Conservation (phyloP, 2,888 invertebrate species). For the Pherbina coryleti region DNA sequence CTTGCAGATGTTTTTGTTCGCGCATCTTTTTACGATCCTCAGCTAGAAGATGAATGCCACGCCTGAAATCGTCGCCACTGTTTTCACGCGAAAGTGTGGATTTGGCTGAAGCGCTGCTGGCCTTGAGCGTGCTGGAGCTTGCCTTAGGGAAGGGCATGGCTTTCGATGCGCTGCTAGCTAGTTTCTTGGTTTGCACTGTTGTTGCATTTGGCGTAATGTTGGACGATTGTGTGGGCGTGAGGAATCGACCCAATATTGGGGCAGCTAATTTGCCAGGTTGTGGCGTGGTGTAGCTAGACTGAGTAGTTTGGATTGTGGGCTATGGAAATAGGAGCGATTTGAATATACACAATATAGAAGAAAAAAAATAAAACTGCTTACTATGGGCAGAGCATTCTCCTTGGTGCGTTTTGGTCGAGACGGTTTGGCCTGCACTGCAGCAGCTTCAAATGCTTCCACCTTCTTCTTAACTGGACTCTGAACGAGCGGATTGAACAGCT, state of each 20-base stretch:
- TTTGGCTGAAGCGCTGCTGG: constrained; percentile 49
- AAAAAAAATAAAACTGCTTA: constrained; percentile 47
- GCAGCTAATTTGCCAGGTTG: constrained; percentile 56
- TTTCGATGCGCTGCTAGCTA: constrained; percentile 63
- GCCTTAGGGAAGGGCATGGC: constrained; percentile 56
- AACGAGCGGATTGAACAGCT: constrained; percentile 71
- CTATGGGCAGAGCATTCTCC: constrained; percentile 58
- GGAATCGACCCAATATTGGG: constrained; percentile 60
- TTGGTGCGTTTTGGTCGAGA: constrained; percentile 58
- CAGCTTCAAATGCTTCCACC: constrained; percentile 74
- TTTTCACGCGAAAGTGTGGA: constrained; percentile 63
- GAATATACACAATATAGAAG: neutral
- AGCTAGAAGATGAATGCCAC: constrained; percentile 59
- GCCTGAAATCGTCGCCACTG: constrained; percentile 66
- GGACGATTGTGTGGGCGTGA: constrained; percentile 64
- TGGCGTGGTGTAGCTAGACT: constrained; percentile 57
- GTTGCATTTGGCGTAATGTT: constrained; percentile 50
- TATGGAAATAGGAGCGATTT: constrained; percentile 8
- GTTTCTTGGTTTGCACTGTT: constrained; percentile 57
- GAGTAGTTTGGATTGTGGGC: neutral
- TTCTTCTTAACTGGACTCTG: constrained; percentile 75
- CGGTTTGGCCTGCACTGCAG: constrained; percentile 50
- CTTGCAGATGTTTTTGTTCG: constrained; percentile 66
- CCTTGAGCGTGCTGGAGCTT: constrained; percentile 38
- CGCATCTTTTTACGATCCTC: constrained; percentile 68